Percentiles rank a stretch among this genome's conserved stretches.
Evolutionary conservation across 2,888 invertebrate species (phyloP).

Genomic region (Ferdinandea cuprea): DNA sequence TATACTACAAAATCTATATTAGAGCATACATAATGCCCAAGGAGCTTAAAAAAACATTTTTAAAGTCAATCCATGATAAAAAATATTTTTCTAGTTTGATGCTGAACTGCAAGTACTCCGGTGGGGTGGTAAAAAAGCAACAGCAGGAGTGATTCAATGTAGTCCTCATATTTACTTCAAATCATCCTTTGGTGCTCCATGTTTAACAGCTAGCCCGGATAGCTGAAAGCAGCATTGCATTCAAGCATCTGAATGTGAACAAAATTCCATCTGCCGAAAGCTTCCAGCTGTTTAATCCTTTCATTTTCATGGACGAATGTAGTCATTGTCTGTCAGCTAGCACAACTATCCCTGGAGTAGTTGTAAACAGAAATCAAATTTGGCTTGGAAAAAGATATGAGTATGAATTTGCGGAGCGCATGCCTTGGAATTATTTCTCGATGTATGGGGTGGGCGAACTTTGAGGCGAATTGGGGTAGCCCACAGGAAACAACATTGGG

Average conservation of each 20-base stretch:
- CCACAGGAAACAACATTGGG: slow-evolving; percentile 6
- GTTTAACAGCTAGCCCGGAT: slow-evolving; percentile 38
- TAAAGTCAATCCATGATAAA: slow-evolving; percentile 12
- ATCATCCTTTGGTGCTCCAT: slow-evolving; percentile 12
- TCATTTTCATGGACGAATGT: slow-evolving; percentile 44
- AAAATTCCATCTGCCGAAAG: slow-evolving; percentile 50
- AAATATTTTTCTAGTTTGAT: slow-evolving; percentile 15
- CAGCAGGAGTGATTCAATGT: slow-evolving; percentile 1
- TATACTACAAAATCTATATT: slow-evolving; percentile 6
- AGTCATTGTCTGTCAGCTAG: slow-evolving; percentile 49
- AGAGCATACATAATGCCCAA: slow-evolving; percentile 17
- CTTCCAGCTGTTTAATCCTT: slow-evolving; percentile 69
- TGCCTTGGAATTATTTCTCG: slow-evolving; percentile 54
- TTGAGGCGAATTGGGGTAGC: slow-evolving; percentile 50
- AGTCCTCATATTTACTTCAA: slow-evolving; percentile 21
- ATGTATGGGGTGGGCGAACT: slow-evolving; percentile 8
- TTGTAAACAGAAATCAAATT: slow-evolving; percentile 56
- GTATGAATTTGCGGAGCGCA: slow-evolving; percentile 29
- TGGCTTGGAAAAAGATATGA: slow-evolving; percentile 16
- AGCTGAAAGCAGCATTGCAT: slow-evolving; percentile 44
- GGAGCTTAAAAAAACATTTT: slow-evolving; percentile 33
- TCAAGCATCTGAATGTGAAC: slow-evolving; percentile 49
- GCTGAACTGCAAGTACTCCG: slow-evolving; percentile 33
- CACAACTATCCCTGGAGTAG: slow-evolving; percentile 60
- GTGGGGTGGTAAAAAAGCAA: neutral